Evolutionary conservation across 2,113 vertebrate genomes (phyloP).

Genomic region (Echinops telfairi): DNA sequence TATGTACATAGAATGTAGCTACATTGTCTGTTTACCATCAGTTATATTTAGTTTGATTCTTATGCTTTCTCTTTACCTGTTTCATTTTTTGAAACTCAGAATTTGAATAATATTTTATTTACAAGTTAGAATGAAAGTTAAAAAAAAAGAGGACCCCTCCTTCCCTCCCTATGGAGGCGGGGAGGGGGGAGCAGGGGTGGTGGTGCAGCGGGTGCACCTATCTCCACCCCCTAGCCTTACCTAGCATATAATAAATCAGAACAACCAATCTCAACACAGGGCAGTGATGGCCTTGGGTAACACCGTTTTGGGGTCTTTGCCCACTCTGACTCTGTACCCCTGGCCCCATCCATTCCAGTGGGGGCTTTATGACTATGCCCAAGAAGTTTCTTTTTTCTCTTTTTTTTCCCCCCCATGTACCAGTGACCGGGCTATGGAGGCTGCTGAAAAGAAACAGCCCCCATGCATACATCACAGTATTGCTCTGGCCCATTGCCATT

Average conservation of each 20-base stretch:
- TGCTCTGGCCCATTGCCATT: too few species aligned
- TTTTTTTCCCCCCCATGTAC: too few species aligned
- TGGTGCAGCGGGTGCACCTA: too few species aligned
- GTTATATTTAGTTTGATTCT: constrained; percentile 8
- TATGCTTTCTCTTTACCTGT: neutral
- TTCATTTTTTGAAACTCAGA: constrained; percentile 55
- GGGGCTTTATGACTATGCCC: constrained; percentile 1
- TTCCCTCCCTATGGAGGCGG: constrained; percentile 65
- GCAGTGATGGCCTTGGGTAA: constrained; percentile 49
- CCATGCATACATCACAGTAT: too few species aligned
- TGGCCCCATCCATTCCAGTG: constrained; percentile 22
- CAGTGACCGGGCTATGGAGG: too few species aligned
- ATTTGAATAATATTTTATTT: constrained; percentile 86
- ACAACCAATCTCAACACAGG: constrained; percentile 75
- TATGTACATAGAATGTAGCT: neutral
- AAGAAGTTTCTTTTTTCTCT: neutral
- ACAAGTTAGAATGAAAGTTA: constrained; percentile 86
- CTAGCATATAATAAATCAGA: constrained; percentile 84
- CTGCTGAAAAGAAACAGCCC: too few species aligned
- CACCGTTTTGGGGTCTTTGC: neutral
- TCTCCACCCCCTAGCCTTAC: constrained; percentile 46
- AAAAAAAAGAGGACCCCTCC: constrained; percentile 77
- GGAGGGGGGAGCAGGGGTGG: neutral
- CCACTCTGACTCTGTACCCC: constrained; percentile 21
- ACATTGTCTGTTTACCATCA: neutral